phyloP scores from a whole-genome alignment of 37 sponge, comb jelly and placozoan genomes.

The Amphimedon queenslandica region DNA sequence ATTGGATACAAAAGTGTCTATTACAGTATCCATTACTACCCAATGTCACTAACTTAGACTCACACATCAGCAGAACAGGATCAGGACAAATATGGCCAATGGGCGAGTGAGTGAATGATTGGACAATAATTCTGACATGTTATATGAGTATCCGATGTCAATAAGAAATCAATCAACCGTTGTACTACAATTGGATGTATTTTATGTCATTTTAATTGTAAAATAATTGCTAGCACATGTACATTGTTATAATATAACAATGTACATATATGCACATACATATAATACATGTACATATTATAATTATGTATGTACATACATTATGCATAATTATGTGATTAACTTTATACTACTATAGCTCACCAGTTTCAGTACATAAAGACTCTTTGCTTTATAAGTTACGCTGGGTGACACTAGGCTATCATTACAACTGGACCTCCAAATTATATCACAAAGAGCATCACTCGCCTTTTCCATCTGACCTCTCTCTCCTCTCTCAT shows the following conservation, averaged over 20 bases:
- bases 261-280: too few species aligned
- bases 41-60: conserved; percentile 85
- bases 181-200: too few species aligned
- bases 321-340: not conserved
- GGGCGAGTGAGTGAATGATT: not conserved
- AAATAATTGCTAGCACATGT: too few species aligned
- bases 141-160: too few species aligned
- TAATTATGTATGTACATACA: too few species aligned
- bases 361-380: not conserved
- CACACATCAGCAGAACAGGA: conserved; percentile 50
- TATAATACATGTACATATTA: too few species aligned
- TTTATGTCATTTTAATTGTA: too few species aligned
- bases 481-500: conserved; percentile 58
- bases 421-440: conserved; percentile 91
- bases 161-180: too few species aligned
- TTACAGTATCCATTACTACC: conserved; percentile 69
- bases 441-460: conserved; percentile 63
- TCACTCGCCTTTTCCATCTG: conserved; percentile 63
- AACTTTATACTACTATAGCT: not conserved
- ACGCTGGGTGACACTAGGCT: conserved; percentile 91
- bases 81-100: conserved; percentile 56
- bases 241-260: too few species aligned
- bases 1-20: conserved; percentile 74
- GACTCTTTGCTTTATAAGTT: conserved; percentile 50
- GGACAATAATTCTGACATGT: too few species aligned